Conservation (phyloP, 2,888 invertebrate species). For the Smittia sp. region DNA sequence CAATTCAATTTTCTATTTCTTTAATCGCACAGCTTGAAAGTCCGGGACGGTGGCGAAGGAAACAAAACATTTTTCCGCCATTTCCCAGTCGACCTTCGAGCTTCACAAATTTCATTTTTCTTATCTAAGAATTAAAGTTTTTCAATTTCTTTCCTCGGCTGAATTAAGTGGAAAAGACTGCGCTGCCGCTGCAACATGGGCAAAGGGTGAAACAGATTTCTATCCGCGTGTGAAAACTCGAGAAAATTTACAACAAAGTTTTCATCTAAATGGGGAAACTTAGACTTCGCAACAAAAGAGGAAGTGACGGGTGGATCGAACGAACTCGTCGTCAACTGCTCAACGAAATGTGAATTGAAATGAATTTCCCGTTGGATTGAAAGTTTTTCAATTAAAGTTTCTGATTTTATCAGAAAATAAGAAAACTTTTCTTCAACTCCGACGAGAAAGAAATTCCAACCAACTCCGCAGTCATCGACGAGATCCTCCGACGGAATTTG, state of each 20-base stretch:
- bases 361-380: not conserved
- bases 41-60: not conserved
- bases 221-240: not conserved
- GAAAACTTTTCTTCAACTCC: no score
- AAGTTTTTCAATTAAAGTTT: no score
- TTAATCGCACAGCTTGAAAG: not conserved
- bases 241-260: constrained; percentile 8
- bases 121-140: not conserved
- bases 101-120: not conserved
- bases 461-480: no score
- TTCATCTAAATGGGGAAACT: not conserved
- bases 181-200: no score
- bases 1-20: not conserved
- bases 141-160: not conserved
- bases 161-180: not conserved
- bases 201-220: not conserved
- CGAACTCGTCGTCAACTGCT: no score
- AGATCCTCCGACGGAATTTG: no score
- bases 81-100: not conserved
- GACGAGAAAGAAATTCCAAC: no score
- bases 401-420: no score
- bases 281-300: not conserved
- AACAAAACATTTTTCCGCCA: not conserved
- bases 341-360: not conserved
- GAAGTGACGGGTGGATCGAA: not conserved